Base-by-base conservation (phyloP, 92 coral and sea anemone genomes). In the Muricea muricata region DNA sequence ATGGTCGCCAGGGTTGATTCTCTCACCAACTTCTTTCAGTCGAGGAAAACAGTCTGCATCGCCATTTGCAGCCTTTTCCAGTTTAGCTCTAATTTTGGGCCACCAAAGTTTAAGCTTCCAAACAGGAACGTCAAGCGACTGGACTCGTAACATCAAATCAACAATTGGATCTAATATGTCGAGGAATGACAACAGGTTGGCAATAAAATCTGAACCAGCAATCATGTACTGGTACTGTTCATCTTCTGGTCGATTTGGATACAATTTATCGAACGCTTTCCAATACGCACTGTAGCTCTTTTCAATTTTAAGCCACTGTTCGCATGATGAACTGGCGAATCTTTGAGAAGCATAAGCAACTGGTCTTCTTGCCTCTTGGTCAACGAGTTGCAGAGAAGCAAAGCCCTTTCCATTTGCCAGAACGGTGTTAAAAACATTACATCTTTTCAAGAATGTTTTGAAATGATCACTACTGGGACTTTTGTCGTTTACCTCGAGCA, bases 401-500 rank as follows among this genome's bases (percentile, higher is more conserved):
- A 78, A 78, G 17, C 83, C 83, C 58, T 78, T 78, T 39, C 83
- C 85, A 65, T 80, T 60, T 12, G 85, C 56, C 72, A 80, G 58
- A 39, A 80, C 33, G 85, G 54, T 61, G 52, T 80, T 80, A 24
- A 81, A 81, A 28, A 72, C 52, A 42, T 35, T 72, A 48, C 78
- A 72, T 39, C 87, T 83, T 18, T 69, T 83, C 87, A 70, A 58
- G 72, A 83, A 83, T 40, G 66, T 83, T 70, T 83, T 56, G 80
- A 83, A 83, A 56, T 45, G 20, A 63, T 39, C 72, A 35, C 87
- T 67, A 71, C 87, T 52, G 33, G 60, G 66, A 11, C 55, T 66
- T 66, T 39, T 45, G 54, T 83, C 87, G 70, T 83, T 68, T 21
- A 83, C 80, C 21, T 47, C 79, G 37, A 75, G 40, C 61, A 83